A percentile compares a stretch with the other conserved stretches of the same genome.
These are phyloP conservation scores for Cygnus buccinator DNA, from an alignment of 2,113 vertebrate genomes.

Conservation along the genomic window DNA sequence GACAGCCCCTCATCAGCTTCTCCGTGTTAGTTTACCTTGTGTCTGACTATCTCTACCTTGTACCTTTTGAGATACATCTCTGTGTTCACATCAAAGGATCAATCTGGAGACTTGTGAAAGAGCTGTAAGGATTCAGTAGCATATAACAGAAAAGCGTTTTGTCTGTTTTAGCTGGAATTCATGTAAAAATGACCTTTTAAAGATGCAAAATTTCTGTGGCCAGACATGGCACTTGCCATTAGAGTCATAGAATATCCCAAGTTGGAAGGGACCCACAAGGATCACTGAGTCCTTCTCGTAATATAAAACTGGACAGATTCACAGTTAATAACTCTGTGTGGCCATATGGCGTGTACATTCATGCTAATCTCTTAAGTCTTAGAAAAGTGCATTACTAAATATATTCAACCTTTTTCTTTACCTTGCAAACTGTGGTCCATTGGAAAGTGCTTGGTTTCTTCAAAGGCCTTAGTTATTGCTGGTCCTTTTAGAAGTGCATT, in stretches of 20 bases:
- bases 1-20: neutral
- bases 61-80: neutral
- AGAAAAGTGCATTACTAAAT: neutral
- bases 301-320: neutral
- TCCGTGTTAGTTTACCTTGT: neutral
- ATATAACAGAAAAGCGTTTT: neutral
- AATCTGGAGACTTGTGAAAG: neutral
- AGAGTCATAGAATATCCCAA: neutral
- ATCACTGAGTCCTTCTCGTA: neutral
- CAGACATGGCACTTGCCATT: neutral
- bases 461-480: conserved; percentile 92
- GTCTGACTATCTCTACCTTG: neutral
- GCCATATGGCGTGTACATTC: neutral
- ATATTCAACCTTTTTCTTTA: conserved; percentile 56
- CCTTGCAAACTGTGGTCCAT: conserved; percentile 94
- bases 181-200: neutral
- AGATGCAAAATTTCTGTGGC: neutral
- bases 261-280: neutral
- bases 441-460: conserved; percentile 95
- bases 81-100: neutral
- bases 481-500: conserved; percentile 91
- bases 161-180: neutral
- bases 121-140: neutral
- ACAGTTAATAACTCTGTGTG: neutral
- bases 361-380: neutral